Conservation (phyloP, 2,113 vertebrate genomes). For the Scopus umbretta region DNA sequence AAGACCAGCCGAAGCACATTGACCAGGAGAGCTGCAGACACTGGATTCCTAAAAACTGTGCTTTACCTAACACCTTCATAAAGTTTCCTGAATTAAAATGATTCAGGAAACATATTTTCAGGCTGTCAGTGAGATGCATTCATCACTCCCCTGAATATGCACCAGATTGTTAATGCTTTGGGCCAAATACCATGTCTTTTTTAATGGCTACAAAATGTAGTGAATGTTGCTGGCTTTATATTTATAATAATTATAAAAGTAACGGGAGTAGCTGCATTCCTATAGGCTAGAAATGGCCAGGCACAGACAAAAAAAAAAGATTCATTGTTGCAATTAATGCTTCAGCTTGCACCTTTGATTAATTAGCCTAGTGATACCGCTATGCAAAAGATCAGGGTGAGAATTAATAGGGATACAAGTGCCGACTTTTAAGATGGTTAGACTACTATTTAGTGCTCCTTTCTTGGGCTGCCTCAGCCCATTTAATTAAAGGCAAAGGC, state of each 20-base stretch:
- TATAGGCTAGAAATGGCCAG: neutral
- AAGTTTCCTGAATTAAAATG: neutral
- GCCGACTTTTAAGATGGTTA: neutral
- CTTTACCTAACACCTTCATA: neutral
- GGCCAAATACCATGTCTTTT: slow-evolving; percentile 22
- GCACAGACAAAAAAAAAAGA: neutral
- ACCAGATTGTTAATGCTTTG: slow-evolving; percentile 13
- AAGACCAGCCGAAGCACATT: neutral
- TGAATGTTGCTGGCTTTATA: neutral
- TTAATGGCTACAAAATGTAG: slow-evolving; percentile 25
- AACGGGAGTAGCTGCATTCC: neutral
- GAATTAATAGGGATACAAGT: slow-evolving; percentile 34
- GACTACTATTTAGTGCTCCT: neutral
- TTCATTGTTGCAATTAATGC: slow-evolving; percentile 55
- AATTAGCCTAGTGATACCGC: slow-evolving; percentile 17
- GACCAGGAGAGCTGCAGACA: neutral
- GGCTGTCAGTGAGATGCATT: neutral
- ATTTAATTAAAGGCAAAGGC: neutral
- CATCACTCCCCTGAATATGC: neutral
- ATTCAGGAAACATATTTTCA: slow-evolving; percentile 3
- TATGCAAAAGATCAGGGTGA: slow-evolving; percentile 26
- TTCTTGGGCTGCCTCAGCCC: neutral
- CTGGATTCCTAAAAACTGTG: neutral
- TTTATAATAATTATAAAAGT: slow-evolving; percentile 43
- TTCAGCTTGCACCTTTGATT: slow-evolving; percentile 42